A percentile compares a stretch with the other conserved stretches of the same genome.
These are phyloP conservation scores for Parus major DNA, from an alignment of 2,113 vertebrate genomes.

Conservation along the genomic window DNA sequence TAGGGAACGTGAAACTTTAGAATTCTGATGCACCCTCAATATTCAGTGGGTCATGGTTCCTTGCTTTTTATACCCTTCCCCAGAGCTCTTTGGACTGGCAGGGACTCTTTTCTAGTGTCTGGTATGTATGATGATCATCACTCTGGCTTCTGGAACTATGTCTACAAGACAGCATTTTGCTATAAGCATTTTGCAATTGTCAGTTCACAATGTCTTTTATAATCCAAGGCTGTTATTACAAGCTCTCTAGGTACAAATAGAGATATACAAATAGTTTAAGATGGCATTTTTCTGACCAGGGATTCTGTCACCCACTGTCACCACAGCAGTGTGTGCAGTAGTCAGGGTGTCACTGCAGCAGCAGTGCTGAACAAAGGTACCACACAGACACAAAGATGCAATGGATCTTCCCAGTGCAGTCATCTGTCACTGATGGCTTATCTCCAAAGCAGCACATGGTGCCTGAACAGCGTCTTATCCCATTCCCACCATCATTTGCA, in stretches of 20 bases:
- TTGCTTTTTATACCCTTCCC: neutral
- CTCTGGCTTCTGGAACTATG: neutral
- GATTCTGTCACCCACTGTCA: neutral
- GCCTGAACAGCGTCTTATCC: neutral
- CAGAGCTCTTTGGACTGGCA: neutral
- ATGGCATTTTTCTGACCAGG: neutral
- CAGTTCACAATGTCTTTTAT: neutral
- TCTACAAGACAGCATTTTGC: neutral
- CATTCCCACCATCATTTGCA: neutral
- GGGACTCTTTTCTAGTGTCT: neutral
- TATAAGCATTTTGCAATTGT: neutral
- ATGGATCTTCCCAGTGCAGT: slow-evolving; percentile 5
- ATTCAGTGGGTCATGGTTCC: neutral
- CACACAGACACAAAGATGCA: neutral
- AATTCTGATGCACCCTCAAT: neutral
- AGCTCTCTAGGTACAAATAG: neutral
- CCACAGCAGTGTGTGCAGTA: neutral
- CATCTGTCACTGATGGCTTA: slow-evolving; percentile 32
- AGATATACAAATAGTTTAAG: neutral
- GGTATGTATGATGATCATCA: neutral
- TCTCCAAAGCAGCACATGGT: slow-evolving; percentile 1
- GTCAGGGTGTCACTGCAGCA: neutral
- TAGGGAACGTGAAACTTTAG: neutral
- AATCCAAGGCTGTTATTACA: neutral
- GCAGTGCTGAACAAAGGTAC: slow-evolving; percentile 3